Conservation (phyloP, 2,888 invertebrate species). For the Eulithis prunata region DNA sequence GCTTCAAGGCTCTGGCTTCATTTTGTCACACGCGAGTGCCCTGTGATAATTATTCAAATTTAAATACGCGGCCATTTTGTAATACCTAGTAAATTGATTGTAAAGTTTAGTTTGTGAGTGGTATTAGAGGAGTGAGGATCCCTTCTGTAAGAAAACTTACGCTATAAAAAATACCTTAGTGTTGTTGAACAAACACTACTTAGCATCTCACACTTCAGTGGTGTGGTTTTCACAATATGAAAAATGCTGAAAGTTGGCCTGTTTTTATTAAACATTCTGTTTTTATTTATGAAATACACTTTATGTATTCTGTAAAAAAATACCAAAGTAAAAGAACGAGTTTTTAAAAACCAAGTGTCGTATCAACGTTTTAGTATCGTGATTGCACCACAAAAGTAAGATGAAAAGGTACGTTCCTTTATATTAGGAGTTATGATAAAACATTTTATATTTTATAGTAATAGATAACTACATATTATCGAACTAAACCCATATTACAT, state of each 20-base stretch:
- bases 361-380: too few species aligned
- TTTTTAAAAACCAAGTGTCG: too few species aligned
- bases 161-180: background rate
- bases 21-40: conserved; percentile 38
- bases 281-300: too few species aligned
- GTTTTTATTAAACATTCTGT: too few species aligned
- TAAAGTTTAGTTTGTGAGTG: conserved; percentile 34
- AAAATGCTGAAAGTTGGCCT: background rate
- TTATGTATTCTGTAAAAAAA: too few species aligned
- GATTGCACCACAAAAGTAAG: too few species aligned
- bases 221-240: too few species aligned
- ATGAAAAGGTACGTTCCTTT: too few species aligned
- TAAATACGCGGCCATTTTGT: conserved; percentile 22
- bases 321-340: too few species aligned
- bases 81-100: conserved; percentile 28
- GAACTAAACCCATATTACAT: background rate
- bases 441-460: background rate
- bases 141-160: conserved; percentile 1
- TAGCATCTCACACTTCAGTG: too few species aligned
- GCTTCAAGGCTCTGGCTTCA: conserved; percentile 37
- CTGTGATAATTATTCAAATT: conserved; percentile 44
- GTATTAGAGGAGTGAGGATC: conserved; percentile 34
- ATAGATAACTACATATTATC: background rate
- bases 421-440: too few species aligned
- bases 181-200: background rate